These are phyloP conservation scores for Sericinus montela DNA, from an alignment of 2,888 invertebrate species.

Conservation along the genomic window DNA sequence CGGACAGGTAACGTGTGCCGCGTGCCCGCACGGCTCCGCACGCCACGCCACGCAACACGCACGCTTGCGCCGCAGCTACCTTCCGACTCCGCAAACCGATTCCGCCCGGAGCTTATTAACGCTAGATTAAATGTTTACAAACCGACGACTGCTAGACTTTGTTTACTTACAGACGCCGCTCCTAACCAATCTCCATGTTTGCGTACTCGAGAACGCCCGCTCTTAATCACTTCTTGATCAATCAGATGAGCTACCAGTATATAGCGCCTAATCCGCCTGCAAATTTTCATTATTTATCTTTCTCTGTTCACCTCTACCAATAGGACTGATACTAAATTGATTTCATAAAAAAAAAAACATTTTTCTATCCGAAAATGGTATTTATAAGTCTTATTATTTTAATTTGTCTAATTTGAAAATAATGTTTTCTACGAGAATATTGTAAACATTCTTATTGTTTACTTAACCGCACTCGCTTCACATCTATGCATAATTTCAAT, in stretches of 20 bases:
- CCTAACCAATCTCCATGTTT: constrained; percentile 5
- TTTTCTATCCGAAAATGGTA: not conserved
- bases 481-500: constrained; percentile 30
- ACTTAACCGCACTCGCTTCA: constrained; percentile 20
- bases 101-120: constrained; percentile 37
- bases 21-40: constrained; percentile 34
- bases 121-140: constrained; percentile 16
- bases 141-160: too few relatives aligned
- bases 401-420: not conserved
- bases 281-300: constrained; percentile 22
- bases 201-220: constrained; percentile 29
- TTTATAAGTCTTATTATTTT: not conserved
- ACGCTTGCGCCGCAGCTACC: constrained; percentile 30
- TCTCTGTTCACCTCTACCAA: constrained; percentile 17
- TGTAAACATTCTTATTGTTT: not conserved
- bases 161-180: not conserved
- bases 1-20: constrained; percentile 91
- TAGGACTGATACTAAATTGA: constrained; percentile 3
- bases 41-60: constrained; percentile 12
- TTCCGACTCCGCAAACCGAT: constrained; percentile 17
- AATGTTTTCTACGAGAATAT: not conserved
- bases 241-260: constrained; percentile 34
- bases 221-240: constrained; percentile 23
- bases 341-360: not conserved
- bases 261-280: constrained; percentile 44